A percentile compares a stretch with the other conserved stretches of the same genome.
phyloP scores from a whole-genome alignment of 1,140 invertebrate genomes.

The Asobara japonica region DNA sequence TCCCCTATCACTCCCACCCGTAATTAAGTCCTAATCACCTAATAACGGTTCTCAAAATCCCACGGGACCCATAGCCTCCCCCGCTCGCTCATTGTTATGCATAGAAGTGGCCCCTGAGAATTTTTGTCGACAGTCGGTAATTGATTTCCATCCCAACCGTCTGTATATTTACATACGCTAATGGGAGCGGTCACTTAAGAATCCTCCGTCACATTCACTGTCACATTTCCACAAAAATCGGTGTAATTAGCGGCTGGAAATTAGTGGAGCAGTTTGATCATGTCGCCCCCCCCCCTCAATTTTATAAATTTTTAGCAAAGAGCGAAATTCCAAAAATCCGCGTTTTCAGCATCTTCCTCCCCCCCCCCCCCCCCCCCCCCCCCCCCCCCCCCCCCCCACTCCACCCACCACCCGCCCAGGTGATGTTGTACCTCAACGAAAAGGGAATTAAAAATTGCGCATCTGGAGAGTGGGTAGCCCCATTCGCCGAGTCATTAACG shows the following conservation, averaged over 20 bases:
- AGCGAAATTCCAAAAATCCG: no score
- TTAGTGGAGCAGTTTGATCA: background rate
- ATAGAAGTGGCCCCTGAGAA: conserved; percentile 35
- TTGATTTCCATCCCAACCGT: conserved; percentile 51
- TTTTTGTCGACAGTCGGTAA: conserved; percentile 39
- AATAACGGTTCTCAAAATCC: conserved; percentile 9
- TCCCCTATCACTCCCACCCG: background rate
- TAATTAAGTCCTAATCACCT: conserved; percentile 31
- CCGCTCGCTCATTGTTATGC: conserved; percentile 53
- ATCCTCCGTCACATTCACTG: background rate
- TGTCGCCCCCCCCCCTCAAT: background rate
- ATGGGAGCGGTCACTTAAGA: conserved; percentile 34
- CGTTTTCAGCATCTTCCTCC: no score
- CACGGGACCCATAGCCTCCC: background rate
- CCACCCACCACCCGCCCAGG: no score
- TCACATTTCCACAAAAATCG: background rate
- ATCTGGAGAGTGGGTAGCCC: background rate
- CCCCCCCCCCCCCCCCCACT: background rate
- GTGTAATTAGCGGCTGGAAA: conserved; percentile 17
- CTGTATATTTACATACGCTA: conserved; percentile 55
- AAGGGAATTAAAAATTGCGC: background rate
- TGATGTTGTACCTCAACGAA: background rate
- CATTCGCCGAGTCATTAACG: conserved; percentile 33
- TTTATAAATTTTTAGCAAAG: no score
- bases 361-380: no score